Percentiles rank a stretch among this genome's conserved stretches.
These are phyloP conservation scores for Pharmacophagus antenor DNA, from an alignment of 2,888 invertebrate species.

Conservation along the genomic window DNA sequence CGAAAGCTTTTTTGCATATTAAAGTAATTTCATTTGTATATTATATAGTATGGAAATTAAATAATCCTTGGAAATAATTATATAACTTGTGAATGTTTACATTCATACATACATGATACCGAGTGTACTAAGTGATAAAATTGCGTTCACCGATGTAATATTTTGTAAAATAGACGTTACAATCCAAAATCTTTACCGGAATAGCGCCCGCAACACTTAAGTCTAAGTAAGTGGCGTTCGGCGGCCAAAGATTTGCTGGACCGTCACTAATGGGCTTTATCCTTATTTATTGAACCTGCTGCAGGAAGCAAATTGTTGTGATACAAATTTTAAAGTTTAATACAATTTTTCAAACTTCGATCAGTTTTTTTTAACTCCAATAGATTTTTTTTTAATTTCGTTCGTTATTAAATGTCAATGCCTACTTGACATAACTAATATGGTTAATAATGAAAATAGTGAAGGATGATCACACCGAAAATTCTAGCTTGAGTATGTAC, in stretches of 20 bases:
- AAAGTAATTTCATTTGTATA: too few relatives aligned
- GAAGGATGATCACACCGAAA: too few relatives aligned
- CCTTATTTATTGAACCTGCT: slow-evolving; percentile 77
- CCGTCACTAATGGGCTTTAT: slow-evolving; percentile 79
- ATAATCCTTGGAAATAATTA: too few relatives aligned
- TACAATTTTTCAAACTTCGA: slow-evolving; percentile 3
- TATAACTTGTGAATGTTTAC: background rate
- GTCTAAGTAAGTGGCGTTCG: slow-evolving; percentile 81
- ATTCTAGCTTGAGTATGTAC: too few relatives aligned
- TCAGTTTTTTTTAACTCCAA: too few relatives aligned
- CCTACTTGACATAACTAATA: too few relatives aligned
- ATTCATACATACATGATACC: background rate
- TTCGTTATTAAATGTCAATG: too few relatives aligned
- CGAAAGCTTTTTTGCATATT: too few relatives aligned
- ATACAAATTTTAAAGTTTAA: slow-evolving; percentile 59
- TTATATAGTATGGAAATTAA: too few relatives aligned
- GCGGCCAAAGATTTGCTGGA: slow-evolving; percentile 78
- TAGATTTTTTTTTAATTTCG: too few relatives aligned
- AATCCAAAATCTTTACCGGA: slow-evolving; percentile 77
- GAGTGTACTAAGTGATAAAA: slow-evolving; percentile 31
- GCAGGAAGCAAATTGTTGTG: slow-evolving; percentile 56
- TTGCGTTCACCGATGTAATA: slow-evolving; percentile 39
- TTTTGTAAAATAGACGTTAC: slow-evolving; percentile 65
- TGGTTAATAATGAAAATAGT: too few relatives aligned
- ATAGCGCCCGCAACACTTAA: slow-evolving; percentile 75